Percentiles rank a stretch among this genome's conserved stretches.
phyloP scores from a whole-genome alignment of 2,113 vertebrate species.

The Dolichallabes microphthalmus region DNA sequence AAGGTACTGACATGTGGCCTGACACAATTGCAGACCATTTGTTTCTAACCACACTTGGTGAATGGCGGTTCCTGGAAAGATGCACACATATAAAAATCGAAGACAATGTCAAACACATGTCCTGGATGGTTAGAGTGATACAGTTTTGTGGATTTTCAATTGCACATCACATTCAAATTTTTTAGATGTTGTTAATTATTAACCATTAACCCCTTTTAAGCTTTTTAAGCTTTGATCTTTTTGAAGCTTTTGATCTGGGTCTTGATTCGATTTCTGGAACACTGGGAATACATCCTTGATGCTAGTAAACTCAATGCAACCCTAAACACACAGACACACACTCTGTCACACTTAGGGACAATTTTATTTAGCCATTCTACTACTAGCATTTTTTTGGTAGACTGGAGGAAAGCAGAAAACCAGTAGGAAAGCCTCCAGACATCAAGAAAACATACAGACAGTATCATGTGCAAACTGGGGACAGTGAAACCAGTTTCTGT shows the following conservation, averaged over 20 bases:
- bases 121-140: background rate
- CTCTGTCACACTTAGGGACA: background rate
- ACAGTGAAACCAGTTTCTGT: background rate
- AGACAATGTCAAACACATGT: background rate
- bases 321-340: background rate
- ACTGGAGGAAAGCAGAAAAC: background rate
- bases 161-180: background rate
- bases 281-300: background rate
- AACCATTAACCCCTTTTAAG: background rate
- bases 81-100: constrained; percentile 11
- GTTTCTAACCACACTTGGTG: background rate
- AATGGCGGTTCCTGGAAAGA: constrained; percentile 10
- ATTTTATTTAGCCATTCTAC: background rate
- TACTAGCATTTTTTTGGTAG: background rate
- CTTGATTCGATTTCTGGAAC: background rate
- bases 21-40: constrained; percentile 13
- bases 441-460: background rate
- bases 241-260: background rate
- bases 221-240: too few relatives aligned
- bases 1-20: background rate
- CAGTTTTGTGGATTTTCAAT: background rate
- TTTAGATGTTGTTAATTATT: background rate
- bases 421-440: background rate
- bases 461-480: background rate
- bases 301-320: background rate